Percentiles rank a stretch among this genome's conserved stretches.
These are phyloP conservation scores for Abrostola tripartita DNA, from an alignment of 2,888 invertebrate species.

Conservation along the genomic window DNA sequence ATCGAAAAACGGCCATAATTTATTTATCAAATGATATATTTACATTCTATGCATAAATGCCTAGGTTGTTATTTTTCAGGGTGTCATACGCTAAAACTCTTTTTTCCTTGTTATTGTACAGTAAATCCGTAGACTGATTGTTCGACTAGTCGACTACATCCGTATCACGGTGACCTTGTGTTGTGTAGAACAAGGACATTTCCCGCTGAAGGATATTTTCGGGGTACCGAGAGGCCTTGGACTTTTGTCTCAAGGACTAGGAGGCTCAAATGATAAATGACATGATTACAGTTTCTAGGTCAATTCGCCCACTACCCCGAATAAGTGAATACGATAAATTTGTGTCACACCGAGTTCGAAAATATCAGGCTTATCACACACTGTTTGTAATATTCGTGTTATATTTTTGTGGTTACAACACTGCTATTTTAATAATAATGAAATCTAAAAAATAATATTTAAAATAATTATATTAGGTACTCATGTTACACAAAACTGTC, in stretches of 20 bases:
- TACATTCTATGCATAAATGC: too few relatives aligned
- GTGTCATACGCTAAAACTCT: too few relatives aligned
- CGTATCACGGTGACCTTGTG: constrained; percentile 73
- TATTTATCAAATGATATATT: too few relatives aligned
- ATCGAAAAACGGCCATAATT: too few relatives aligned
- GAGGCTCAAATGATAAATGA: constrained; percentile 76
- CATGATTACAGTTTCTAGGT: constrained; percentile 79
- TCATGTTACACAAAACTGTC: too few relatives aligned
- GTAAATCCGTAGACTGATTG: constrained; percentile 67
- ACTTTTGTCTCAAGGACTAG: constrained; percentile 79
- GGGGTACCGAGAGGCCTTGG: constrained; percentile 76
- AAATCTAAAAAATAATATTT: too few relatives aligned
- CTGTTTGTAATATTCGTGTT: constrained; percentile 17
- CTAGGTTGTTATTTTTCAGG: too few relatives aligned
- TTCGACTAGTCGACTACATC: constrained; percentile 64
- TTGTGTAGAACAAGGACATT: constrained; percentile 65
- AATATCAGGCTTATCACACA: constrained; percentile 30
- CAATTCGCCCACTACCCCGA: constrained; percentile 71
- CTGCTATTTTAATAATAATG: not conserved
- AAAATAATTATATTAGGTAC: too few relatives aligned
- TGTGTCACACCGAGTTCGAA: constrained; percentile 48
- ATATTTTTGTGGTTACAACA: not conserved
- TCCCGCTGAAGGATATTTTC: constrained; percentile 77
- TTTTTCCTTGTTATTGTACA: constrained; percentile 65
- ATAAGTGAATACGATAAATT: constrained; percentile 76